Evolutionary conservation across 2,797 vertebrate genomes (phyloP).

Genomic region (Oreortyx pictus): DNA sequence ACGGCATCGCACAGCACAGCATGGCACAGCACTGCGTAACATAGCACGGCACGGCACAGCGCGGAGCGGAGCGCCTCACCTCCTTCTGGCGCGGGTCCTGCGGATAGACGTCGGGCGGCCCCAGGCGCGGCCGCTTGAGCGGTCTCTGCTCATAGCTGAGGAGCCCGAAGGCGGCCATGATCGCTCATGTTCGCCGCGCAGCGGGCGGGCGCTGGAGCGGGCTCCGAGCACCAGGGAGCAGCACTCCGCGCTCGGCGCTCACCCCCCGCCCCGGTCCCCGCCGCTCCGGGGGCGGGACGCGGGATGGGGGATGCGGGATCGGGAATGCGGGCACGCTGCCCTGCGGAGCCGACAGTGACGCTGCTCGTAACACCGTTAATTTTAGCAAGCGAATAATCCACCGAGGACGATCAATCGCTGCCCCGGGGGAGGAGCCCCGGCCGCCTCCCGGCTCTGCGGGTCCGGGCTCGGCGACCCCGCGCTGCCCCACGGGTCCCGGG

Average conservation of each 20-base stretch:
- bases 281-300: not conserved
- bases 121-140: constrained; percentile 80
- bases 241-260: constrained; percentile 73
- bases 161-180: constrained; percentile 83
- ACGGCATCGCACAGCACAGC: not conserved
- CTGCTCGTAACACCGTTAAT: not conserved
- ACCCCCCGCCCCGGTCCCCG: constrained; percentile 44
- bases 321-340: too few relatives aligned
- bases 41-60: too few relatives aligned
- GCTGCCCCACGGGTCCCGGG: too few relatives aligned
- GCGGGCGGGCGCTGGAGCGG: constrained; percentile 74
- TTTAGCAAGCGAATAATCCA: not conserved
- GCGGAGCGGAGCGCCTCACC: constrained; percentile 37
- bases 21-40: too few relatives aligned
- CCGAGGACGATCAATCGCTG: not conserved
- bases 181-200: constrained; percentile 78
- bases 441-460: too few relatives aligned
- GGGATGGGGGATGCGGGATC: too few relatives aligned
- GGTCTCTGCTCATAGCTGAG: constrained; percentile 80
- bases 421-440: not conserved
- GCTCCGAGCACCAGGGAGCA: constrained; percentile 78
- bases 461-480: too few relatives aligned
- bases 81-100: constrained; percentile 83
- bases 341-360: too few relatives aligned
- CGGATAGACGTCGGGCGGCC: constrained; percentile 81